phyloP scores from a whole-genome alignment of 2,797 vertebrate genomes.

The Mycteria americana region DNA sequence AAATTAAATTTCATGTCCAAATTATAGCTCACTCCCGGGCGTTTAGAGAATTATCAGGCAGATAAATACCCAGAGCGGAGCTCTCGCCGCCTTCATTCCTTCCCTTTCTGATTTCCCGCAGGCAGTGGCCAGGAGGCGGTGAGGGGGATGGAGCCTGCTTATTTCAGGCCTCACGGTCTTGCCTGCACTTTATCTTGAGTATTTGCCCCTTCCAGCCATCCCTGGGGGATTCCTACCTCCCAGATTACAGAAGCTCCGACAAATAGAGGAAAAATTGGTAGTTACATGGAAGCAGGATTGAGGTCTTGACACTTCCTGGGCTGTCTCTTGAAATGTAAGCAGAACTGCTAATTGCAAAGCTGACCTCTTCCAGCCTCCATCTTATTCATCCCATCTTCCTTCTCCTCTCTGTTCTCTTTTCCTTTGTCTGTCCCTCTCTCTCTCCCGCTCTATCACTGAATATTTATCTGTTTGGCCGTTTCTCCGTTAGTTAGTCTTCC shows the following conservation, averaged over 20 bases:
- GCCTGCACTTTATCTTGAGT: conserved; percentile 25
- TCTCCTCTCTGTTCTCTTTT: conserved; percentile 18
- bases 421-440: conserved; percentile 31
- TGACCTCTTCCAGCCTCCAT: conserved; percentile 69
- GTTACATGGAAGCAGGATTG: conserved; percentile 66
- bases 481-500: background rate
- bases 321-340: conserved; percentile 67
- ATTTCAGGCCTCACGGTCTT: background rate
- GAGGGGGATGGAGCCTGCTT: background rate
- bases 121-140: background rate
- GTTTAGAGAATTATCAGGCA: background rate
- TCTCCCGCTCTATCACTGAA: background rate
- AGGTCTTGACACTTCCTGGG: conserved; percentile 69
- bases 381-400: conserved; percentile 48
- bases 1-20: conserved; percentile 34
- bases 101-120: background rate
- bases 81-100: background rate
- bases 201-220: conserved; percentile 26
- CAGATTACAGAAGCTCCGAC: conserved; percentile 49
- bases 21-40: conserved; percentile 12
- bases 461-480: conserved; percentile 17
- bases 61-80: background rate
- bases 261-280: conserved; percentile 62
- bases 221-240: conserved; percentile 23
- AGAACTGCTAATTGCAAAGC: conserved; percentile 68